Percentiles rank a stretch among this genome's conserved stretches.
phyloP scores from a whole-genome alignment of 1,140 invertebrate species.

The Trichonephila clavipes region DNA sequence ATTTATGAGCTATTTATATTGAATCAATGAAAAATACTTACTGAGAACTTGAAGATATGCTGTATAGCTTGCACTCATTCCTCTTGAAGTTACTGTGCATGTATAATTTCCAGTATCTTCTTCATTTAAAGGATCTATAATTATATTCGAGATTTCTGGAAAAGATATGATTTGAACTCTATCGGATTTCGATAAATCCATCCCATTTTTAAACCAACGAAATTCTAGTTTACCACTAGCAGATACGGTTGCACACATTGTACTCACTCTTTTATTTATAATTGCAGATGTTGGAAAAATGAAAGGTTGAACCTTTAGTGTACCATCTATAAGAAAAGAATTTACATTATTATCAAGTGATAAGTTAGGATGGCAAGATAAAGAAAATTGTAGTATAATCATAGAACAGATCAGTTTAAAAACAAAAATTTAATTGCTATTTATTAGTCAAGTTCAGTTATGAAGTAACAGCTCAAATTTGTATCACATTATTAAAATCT shows the following conservation, averaged over 20 bases:
- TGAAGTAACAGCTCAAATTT: no score
- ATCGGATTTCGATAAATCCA: neutral
- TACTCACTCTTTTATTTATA: conserved; percentile 68
- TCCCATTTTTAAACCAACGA: conserved; percentile 75
- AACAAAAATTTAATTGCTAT: no score
- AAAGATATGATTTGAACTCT: conserved; percentile 44
- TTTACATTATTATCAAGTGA: neutral
- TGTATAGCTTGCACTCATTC: conserved; percentile 56
- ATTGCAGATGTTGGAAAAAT: conserved; percentile 31
- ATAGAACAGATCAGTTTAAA: no score
- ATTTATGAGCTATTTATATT: no score
- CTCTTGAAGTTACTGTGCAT: conserved; percentile 44
- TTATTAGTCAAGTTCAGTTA: no score
- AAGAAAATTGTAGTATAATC: no score
- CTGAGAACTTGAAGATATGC: conserved; percentile 44
- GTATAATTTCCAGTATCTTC: conserved; percentile 75
- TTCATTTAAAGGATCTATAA: conserved; percentile 61
- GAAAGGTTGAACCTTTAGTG: conserved; percentile 75
- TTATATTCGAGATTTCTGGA: conserved; percentile 59
- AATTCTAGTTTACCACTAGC: conserved; percentile 66
- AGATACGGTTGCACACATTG: conserved; percentile 66
- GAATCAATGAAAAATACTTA: neutral
- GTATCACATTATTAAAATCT: no score
- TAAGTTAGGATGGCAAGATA: no score
- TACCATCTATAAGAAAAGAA: neutral